Evolutionary conservation across 1,140 invertebrate species (phyloP).

Genomic region (Caligus rogercresseyi): DNA sequence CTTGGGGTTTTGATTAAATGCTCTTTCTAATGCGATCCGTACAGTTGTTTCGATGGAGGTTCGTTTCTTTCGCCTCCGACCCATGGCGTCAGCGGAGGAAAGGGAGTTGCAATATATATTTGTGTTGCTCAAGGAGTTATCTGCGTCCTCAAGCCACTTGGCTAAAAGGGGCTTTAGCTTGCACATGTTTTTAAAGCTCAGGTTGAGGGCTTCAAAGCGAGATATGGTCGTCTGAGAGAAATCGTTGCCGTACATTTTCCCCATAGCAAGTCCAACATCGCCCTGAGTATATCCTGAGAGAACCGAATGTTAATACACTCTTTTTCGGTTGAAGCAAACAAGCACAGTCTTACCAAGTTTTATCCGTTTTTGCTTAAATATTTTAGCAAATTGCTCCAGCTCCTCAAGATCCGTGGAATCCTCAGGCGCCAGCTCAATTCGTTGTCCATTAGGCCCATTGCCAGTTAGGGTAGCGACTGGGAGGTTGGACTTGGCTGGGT

Average conservation of each 20-base stretch:
- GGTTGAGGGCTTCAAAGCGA: constrained; percentile 88
- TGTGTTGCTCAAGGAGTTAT: neutral
- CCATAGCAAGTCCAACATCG: constrained; percentile 94
- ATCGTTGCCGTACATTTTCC: constrained; percentile 93
- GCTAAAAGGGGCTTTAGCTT: constrained; percentile 91
- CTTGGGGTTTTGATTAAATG: constrained; percentile 85
- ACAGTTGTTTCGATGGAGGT: constrained; percentile 93
- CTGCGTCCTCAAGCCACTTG: constrained; percentile 79
- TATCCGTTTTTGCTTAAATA: constrained; percentile 84
- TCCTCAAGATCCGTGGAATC: constrained; percentile 89
- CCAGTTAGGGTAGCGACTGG: constrained; percentile 19
- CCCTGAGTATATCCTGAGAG: constrained; percentile 98
- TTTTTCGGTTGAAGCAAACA: too few relatives aligned
- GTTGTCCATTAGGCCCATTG: constrained; percentile 15
- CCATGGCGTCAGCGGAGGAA: constrained; percentile 29
- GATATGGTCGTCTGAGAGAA: constrained; percentile 98
- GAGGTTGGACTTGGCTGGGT: constrained; percentile 20
- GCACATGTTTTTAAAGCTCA: constrained; percentile 99
- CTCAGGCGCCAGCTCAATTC: constrained; percentile 58
- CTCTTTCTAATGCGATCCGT: constrained; percentile 75
- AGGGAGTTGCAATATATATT: constrained; percentile 21
- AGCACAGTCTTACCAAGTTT: constrained; percentile 65
- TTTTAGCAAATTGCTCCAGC: constrained; percentile 87
- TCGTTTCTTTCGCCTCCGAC: constrained; percentile 81
- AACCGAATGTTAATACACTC: constrained; percentile 18